Conservation (phyloP, 2,888 invertebrate species). For the Steinernema scapterisci region DNA sequence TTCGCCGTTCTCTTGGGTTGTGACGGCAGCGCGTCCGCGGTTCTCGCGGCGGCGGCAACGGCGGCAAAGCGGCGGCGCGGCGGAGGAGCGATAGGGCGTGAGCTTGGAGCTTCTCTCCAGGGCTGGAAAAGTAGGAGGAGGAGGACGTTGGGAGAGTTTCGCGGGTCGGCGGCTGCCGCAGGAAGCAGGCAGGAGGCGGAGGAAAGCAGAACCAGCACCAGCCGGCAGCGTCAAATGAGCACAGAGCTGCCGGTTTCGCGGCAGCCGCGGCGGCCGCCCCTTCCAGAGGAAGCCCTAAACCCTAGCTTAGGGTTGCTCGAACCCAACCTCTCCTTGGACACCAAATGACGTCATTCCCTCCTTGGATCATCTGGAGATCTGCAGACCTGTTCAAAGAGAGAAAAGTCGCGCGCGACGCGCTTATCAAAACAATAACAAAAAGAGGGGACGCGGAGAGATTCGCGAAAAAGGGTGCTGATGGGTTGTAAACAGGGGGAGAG, state of each 20-base stretch:
- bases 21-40: too few relatives aligned
- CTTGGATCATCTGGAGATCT: neutral
- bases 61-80: neutral
- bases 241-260: slow-evolving; percentile 6
- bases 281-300: neutral
- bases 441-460: neutral
- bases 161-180: neutral
- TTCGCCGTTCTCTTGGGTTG: neutral
- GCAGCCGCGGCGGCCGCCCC: too few relatives aligned
- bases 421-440: slow-evolving; percentile 20
- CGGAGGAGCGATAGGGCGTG: neutral
- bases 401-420: neutral
- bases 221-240: slow-evolving; percentile 22
- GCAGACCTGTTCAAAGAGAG: slow-evolving; percentile 9
- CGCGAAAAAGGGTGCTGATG: too few relatives aligned
- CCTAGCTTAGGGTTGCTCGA: neutral
- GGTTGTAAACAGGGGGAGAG: neutral
- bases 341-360: slow-evolving; percentile 3
- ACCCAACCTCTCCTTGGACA: neutral
- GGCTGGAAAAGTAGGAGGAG: neutral
- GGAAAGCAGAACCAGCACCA: neutral
- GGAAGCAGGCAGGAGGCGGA: neutral
- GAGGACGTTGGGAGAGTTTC: slow-evolving; percentile 1
- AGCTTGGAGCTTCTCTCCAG: neutral
- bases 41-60: too few relatives aligned